Percentiles rank a stretch among this genome's conserved stretches.
Evolutionary conservation across 2,113 vertebrate genomes (phyloP).

Genomic region (Caranx melampygus): DNA sequence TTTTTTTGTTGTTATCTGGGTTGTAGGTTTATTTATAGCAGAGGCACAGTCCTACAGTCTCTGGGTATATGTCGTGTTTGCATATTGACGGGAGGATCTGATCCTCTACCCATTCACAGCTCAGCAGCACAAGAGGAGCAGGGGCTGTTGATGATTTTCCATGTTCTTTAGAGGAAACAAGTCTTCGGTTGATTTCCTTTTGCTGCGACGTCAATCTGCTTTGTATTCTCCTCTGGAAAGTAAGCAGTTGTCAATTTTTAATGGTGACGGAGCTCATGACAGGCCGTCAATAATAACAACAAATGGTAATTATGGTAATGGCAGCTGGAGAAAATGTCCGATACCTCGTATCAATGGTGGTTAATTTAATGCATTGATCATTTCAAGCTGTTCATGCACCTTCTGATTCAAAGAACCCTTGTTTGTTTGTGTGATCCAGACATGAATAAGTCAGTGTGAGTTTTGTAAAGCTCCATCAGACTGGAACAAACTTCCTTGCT

Average conservation of each 20-base stretch:
- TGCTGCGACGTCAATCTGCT: background rate
- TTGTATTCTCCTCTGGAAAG: background rate
- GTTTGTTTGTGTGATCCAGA: background rate
- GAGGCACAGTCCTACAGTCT: background rate
- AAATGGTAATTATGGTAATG: conserved; percentile 38
- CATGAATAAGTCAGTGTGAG: background rate
- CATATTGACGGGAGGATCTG: too few relatives aligned
- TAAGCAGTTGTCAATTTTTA: conserved; percentile 15
- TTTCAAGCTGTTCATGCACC: background rate
- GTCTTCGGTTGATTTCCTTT: background rate
- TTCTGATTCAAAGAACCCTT: background rate
- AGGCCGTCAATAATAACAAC: conserved; percentile 52
- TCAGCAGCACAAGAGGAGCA: background rate
- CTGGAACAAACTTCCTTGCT: too few relatives aligned
- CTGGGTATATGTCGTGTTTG: background rate
- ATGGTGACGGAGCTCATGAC: conserved; percentile 21
- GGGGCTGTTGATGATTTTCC: background rate
- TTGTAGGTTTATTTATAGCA: background rate
- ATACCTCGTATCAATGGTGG: conserved; percentile 30
- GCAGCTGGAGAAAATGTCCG: conserved; percentile 15
- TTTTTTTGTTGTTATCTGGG: too few relatives aligned
- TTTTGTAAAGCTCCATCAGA: conserved; percentile 1
- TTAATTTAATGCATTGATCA: conserved; percentile 40
- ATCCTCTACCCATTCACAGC: background rate
- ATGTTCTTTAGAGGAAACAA: background rate